phyloP scores from a whole-genome alignment of 1,140 invertebrate genomes.

The Zophobas atratus region DNA sequence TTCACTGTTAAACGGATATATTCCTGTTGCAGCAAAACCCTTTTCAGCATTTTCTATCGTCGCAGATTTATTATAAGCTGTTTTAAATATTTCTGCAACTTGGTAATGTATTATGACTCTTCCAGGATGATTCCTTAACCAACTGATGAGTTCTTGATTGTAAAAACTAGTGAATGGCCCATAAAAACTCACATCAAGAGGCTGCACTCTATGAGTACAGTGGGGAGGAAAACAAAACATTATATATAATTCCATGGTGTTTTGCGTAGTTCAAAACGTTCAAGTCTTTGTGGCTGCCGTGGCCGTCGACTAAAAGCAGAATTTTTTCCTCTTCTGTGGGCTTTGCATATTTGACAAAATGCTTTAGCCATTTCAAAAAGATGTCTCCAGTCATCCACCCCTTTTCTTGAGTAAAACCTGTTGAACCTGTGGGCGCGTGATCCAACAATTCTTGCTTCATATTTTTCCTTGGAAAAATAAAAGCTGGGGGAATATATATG shows the following conservation, averaged over 20 bases:
- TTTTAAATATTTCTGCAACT: too few species aligned
- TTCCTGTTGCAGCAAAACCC: neutral
- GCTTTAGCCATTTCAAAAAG: neutral
- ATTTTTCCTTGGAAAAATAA: neutral
- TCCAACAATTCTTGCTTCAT: neutral
- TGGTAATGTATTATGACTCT: too few species aligned
- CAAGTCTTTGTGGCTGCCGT: neutral
- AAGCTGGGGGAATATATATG: neutral
- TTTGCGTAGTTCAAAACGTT: neutral
- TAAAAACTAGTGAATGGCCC: too few species aligned
- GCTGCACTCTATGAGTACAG: too few species aligned
- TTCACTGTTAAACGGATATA: neutral
- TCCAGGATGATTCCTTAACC: too few species aligned
- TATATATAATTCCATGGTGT: too few species aligned
- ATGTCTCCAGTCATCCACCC: neutral
- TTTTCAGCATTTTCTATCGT: too few species aligned
- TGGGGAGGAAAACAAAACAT: too few species aligned
- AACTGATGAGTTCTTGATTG: too few species aligned
- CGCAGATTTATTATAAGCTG: too few species aligned
- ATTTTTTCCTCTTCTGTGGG: neutral
- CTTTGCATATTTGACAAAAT: neutral
- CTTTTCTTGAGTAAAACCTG: neutral
- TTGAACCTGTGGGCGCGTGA: neutral
- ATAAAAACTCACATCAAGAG: too few species aligned
- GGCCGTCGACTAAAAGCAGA: neutral